Evolutionary conservation across 2,113 vertebrate genomes (phyloP), one percentile per base, ranked within the genome.

Genomic region (Silurus meridionalis): DNA sequence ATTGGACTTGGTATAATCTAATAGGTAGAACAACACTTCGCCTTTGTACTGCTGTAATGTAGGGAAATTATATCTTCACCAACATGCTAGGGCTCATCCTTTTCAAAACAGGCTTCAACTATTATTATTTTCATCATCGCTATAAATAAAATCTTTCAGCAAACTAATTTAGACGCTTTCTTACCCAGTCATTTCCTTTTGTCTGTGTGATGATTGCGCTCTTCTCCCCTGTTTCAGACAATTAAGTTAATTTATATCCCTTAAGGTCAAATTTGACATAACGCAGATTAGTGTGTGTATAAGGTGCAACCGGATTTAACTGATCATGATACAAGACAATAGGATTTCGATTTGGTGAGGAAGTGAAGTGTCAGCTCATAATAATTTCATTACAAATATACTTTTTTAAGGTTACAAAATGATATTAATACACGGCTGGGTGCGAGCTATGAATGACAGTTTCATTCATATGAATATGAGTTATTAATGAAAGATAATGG

Each of bases 141-240:
- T 13, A 78, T 85, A 55, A 60, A 64, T n/a, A 37, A 53, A 85
- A 63, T 83, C 67, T 82, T 61, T 82, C 57, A 17, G 37, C 67
- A 71, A 21, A 14, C 17, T 37, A 61, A 61, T 77, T 77, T 37
- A 66, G 37, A 55, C 11, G 9, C 50, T 67, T 81, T 55, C 71
- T 66, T 66, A 63, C 72, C 48, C 81, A 50, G 52, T 79, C 58
- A 25, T 61, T 66, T 37, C 2, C 37, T 37, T 37, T 82, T 75
- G 46, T 66, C 85, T 74, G 48, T 64, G 50, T 82, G 23, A 63
- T 67, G 64, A 55, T 67, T 83, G 64, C 71, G 82, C 64, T 61
- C 15, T 86, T 64, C 80, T 19, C 21, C 75, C 58, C 37, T 67
- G 64, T 80, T 50, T 50, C 14, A 48, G 46, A n/a, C 7, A 66